Evolutionary conservation across 2,797 vertebrate species (phyloP), one percentile per base, ranked within the genome.

Genomic region (Dermochelys coriacea): DNA sequence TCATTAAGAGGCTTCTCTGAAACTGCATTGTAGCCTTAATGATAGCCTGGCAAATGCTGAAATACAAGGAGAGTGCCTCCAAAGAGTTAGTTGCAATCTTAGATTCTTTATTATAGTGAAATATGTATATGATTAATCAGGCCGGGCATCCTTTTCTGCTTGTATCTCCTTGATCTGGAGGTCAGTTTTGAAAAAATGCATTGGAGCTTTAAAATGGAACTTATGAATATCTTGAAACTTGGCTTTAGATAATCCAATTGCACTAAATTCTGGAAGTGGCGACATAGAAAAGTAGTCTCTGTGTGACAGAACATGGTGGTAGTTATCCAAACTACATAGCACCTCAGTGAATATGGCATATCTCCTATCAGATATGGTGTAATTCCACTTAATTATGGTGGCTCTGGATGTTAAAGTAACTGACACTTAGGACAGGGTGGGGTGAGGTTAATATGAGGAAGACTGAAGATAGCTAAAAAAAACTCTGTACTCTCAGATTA

Each of bases 141-240:
- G 11, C 45, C 86, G 87, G 82, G 21, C 29, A 21, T 95, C 31
- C 93, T 95, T 95, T 89, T 68, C 82, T 93, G 34, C 71, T 82
- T 91, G 23, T 91, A 84, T 90, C 83, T 95, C 19, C 84, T 92
- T 91, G 87, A 91, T 94, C 90, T 92, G 86, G 85, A 82, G 90
- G 90, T 95, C 90, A 92, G 93, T 96, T 94, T 61, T n/a, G n/a
- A 59, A 85, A 97, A 77, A 94, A 95, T 85, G 59, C 85, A 74
- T 93, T 95, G 85, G 82, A 85, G 88, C n/a, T 93, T 97, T 95
- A 85, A 92, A 94, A 47, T 27, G 93, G 95, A 96, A 96, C 82
- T 93, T 0, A 0, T 88, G 54, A 54, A 85, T 95, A 81, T 84
- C 93, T 94, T 91, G 51, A 92, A 95, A 80, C 54, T 68, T 47